phyloP scores from a whole-genome alignment of 1,140 invertebrate genomes.

The Hyposmocoma kahamanoa region DNA sequence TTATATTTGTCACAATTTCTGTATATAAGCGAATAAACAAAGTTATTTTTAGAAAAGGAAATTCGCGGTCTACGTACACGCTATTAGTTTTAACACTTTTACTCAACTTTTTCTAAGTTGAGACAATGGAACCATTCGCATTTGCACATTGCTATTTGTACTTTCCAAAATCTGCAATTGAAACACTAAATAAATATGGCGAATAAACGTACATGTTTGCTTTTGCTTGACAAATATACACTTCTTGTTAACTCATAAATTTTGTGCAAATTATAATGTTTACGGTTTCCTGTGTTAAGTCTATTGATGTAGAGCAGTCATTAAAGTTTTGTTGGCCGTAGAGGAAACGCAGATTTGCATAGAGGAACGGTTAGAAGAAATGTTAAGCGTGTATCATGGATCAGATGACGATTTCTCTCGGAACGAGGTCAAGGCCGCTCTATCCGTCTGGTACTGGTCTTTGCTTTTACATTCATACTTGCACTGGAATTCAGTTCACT shows the following conservation, averaged over 20 bases:
- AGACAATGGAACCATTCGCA: constrained; percentile 38
- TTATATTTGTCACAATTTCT: neutral
- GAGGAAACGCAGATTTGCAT: neutral
- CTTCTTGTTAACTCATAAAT: neutral
- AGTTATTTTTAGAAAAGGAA: neutral
- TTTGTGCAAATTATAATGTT: neutral
- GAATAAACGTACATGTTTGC: constrained; percentile 24
- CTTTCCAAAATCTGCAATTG: constrained; percentile 67
- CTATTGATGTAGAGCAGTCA: neutral
- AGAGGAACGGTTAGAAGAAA: neutral
- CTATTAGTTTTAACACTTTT: constrained; percentile 27
- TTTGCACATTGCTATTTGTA: constrained; percentile 59
- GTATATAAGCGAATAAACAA: neutral
- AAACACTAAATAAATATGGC: constrained; percentile 56
- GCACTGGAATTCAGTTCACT: too few relatives aligned
- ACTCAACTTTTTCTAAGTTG: constrained; percentile 31
- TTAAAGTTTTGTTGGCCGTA: neutral
- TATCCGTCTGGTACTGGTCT: constrained; percentile 31
- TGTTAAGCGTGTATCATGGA: constrained; percentile 17
- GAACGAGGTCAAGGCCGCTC: constrained; percentile 48
- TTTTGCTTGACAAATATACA: constrained; percentile 21
- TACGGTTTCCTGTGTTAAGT: too few relatives aligned
- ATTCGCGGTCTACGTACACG: neutral
- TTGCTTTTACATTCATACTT: too few relatives aligned
- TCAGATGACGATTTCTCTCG: constrained; percentile 54